A percentile compares a stretch with the other conserved stretches of the same genome.
These are phyloP conservation scores for Pachycephala philippinensis DNA, from an alignment of 2,113 vertebrate species.

Conservation along the genomic window DNA sequence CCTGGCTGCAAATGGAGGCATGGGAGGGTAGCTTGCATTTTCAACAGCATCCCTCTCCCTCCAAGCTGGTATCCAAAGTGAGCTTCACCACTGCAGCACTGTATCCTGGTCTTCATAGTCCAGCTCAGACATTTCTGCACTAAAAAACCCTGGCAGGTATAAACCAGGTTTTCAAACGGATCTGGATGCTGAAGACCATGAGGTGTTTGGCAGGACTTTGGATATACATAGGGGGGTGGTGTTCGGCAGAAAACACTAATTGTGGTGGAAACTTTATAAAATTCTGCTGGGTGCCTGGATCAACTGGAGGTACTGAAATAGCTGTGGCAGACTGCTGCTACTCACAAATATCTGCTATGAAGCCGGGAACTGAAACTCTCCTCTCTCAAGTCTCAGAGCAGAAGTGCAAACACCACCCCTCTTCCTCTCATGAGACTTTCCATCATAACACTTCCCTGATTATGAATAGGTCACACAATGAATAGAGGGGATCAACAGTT, in stretches of 20 bases:
- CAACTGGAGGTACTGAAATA: not conserved
- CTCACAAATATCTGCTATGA: not conserved
- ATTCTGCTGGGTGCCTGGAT: not conserved
- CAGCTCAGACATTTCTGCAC: not conserved
- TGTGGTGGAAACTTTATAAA: not conserved
- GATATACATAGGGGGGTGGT: not conserved
- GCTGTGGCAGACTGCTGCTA: not conserved
- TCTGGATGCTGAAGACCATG: not conserved
- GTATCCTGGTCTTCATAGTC: not conserved
- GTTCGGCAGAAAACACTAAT: not conserved
- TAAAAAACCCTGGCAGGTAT: not conserved
- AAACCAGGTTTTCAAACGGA: not conserved
- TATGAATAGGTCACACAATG: not conserved
- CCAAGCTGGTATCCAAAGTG: not conserved
- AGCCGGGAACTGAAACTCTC: not conserved
- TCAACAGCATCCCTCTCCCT: not conserved
- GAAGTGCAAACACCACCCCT: not conserved
- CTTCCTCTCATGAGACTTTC: not conserved
- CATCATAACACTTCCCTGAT: not conserved
- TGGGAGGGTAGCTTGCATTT: accelerated
- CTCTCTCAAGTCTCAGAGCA: not conserved
- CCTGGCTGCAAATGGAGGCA: accelerated
- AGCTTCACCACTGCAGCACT: not conserved
- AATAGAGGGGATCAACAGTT: not conserved
- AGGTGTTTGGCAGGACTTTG: not conserved